Evolutionary conservation across 2,797 vertebrate species (phyloP).

Genomic region (Gallinago nigripennis): DNA sequence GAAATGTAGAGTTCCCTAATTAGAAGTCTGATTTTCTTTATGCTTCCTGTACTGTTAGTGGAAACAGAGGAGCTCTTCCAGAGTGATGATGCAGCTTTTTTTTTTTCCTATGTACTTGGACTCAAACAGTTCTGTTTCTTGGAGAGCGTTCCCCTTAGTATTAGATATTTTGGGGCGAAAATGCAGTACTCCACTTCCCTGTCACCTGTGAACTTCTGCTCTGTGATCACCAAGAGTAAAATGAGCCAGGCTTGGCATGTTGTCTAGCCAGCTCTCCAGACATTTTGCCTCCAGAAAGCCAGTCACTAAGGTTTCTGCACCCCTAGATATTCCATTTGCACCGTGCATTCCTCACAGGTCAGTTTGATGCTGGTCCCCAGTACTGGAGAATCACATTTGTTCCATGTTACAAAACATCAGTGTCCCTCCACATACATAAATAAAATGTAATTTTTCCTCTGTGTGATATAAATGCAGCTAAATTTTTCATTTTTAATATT

Average conservation of each 20-base stretch:
- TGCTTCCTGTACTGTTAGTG: background rate
- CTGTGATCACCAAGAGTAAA: background rate
- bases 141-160: background rate
- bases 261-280: background rate
- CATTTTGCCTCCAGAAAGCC: background rate
- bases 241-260: background rate
- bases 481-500: background rate
- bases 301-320: background rate
- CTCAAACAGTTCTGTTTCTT: background rate
- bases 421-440: background rate
- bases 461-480: background rate
- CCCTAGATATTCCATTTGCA: background rate
- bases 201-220: background rate
- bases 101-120: background rate
- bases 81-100: background rate
- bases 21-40: background rate
- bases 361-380: background rate
- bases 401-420: background rate
- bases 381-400: rapidly evolving
- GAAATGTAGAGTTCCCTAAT: background rate
- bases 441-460: background rate
- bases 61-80: background rate
- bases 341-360: background rate
- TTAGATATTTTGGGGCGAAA: background rate
- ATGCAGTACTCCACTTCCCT: background rate